Conservation (phyloP, 2,113 vertebrate genomes). For the Spea multiplicata region DNA sequence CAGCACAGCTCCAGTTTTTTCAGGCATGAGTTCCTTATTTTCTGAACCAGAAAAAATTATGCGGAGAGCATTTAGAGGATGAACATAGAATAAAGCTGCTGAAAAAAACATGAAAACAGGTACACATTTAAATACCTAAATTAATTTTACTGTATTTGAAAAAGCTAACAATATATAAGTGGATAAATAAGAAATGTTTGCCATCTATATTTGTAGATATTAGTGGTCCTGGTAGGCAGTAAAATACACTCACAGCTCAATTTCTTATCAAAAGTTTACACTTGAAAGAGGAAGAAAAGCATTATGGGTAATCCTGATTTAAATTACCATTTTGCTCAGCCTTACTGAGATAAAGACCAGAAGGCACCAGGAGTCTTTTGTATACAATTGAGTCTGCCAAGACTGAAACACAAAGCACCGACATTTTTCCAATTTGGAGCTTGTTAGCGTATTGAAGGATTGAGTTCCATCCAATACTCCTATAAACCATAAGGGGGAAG, state of each 20-base stretch:
- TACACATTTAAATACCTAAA: neutral
- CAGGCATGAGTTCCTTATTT: slow-evolving; percentile 39
- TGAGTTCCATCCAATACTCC: neutral
- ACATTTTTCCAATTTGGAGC: slow-evolving; percentile 23
- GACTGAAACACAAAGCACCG: slow-evolving; percentile 9
- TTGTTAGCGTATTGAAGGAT: slow-evolving; percentile 16
- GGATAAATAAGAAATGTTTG: neutral
- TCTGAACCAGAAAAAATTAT: slow-evolving; percentile 37
- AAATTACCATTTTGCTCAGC: slow-evolving; percentile 20
- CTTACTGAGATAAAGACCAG: slow-evolving; percentile 7
- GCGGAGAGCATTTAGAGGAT: slow-evolving; percentile 19
- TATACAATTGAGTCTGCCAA: slow-evolving; percentile 6
- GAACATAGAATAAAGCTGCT: neutral
- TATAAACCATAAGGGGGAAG: neutral
- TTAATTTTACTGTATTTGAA: too few relatives aligned
- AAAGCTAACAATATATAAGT: too few relatives aligned
- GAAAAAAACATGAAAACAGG: slow-evolving; percentile 12
- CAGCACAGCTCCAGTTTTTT: slow-evolving; percentile 22
- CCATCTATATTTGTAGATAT: neutral
- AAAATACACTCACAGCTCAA: neutral
- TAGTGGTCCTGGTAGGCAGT: neutral
- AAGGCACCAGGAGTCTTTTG: neutral
- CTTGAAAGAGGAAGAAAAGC: slow-evolving; percentile 13
- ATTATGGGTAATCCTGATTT: slow-evolving; percentile 12
- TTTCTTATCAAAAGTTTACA: slow-evolving; percentile 16